Conservation (phyloP, 2,888 invertebrate species). For the Tinea pellionella region DNA sequence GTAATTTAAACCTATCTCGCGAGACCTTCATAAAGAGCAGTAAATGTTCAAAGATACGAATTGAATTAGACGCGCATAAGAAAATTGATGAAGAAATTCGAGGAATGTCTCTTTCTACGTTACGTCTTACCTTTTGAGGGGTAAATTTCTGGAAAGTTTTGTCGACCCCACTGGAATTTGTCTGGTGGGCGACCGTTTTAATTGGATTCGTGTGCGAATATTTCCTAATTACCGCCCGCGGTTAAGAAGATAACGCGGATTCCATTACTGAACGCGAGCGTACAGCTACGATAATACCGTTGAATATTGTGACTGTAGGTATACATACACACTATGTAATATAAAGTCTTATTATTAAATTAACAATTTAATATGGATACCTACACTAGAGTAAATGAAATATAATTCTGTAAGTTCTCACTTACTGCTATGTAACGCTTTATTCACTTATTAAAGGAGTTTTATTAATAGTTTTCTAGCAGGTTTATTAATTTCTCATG, state of each 20-base stretch:
- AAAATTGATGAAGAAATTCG: constrained; percentile 42
- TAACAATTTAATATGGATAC: too few relatives aligned
- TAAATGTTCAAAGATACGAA: constrained; percentile 19
- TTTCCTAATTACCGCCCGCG: constrained; percentile 55
- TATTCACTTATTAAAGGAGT: too few relatives aligned
- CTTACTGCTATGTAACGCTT: too few relatives aligned
- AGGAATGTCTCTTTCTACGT: constrained; percentile 33
- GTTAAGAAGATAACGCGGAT: constrained; percentile 15
- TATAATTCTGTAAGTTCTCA: too few relatives aligned
- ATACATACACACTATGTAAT: background rate
- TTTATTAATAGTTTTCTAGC: too few relatives aligned
- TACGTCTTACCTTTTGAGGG: constrained; percentile 16
- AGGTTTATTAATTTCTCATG: too few relatives aligned
- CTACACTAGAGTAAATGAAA: too few relatives aligned
- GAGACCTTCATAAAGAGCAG: constrained; percentile 15
- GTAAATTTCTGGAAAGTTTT: constrained; percentile 34
- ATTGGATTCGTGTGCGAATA: constrained; percentile 60
- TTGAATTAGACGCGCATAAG: constrained; percentile 30
- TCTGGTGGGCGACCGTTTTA: constrained; percentile 65
- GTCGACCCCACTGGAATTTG: constrained; percentile 45
- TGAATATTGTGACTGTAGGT: background rate
- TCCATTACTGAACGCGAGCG: constrained; percentile 15
- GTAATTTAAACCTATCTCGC: background rate
- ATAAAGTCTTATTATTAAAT: too few relatives aligned
- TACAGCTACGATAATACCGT: background rate